phyloP scores from a whole-genome alignment of 2,113 vertebrate species.

The Glaucomys volans region DNA sequence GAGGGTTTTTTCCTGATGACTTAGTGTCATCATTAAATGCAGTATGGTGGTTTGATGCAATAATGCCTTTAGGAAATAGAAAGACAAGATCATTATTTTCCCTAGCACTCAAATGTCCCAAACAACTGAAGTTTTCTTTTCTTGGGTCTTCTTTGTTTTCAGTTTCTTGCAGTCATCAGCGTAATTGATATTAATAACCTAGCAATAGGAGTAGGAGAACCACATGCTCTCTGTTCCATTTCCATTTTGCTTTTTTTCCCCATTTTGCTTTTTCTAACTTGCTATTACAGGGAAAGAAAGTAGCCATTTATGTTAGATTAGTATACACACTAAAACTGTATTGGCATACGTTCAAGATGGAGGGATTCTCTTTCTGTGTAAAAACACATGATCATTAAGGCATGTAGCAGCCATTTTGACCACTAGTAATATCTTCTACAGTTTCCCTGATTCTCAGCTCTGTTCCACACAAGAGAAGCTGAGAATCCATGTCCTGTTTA shows the following conservation, averaged over 20 bases:
- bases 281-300: not conserved
- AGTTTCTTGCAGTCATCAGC: not conserved
- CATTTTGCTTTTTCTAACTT: slow-evolving; percentile 28
- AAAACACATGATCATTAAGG: not conserved
- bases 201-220: not conserved
- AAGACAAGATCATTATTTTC: slow-evolving; percentile 20
- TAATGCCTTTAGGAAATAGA: slow-evolving; percentile 13
- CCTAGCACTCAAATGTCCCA: not conserved
- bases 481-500: not conserved
- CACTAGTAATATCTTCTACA: not conserved
- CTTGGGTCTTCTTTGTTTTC: not conserved
- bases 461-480: not conserved
- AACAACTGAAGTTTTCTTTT: not conserved
- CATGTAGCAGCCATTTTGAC: not conserved
- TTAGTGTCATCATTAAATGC: slow-evolving; percentile 41
- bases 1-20: not conserved
- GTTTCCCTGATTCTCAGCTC: not conserved
- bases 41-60: not conserved
- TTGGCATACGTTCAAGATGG: not conserved
- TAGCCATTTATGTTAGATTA: not conserved
- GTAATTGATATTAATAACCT: slow-evolving; percentile 40
- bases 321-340: not conserved
- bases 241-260: not conserved
- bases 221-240: not conserved
- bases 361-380: not conserved